phyloP scores from a whole-genome alignment of 2,113 vertebrate genomes.

The Phasianus colchicus region DNA sequence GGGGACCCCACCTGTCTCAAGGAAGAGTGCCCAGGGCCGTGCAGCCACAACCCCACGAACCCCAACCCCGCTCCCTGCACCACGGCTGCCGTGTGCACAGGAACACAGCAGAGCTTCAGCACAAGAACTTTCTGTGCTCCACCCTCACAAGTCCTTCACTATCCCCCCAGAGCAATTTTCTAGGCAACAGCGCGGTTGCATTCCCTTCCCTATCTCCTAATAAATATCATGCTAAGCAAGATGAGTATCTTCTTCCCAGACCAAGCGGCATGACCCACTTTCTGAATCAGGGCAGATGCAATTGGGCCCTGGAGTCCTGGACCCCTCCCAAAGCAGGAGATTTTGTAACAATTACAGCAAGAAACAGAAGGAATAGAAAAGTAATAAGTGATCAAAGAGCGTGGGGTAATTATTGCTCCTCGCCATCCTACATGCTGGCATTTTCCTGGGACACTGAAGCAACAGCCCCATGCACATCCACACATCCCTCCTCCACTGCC shows the following conservation, averaged over 20 bases:
- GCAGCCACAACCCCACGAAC: neutral
- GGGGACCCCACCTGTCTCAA: too few relatives aligned
- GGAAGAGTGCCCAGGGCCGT: neutral
- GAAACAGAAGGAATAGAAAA: slow-evolving; percentile 71
- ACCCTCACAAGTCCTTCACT: slow-evolving; percentile 66
- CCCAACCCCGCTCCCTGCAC: neutral
- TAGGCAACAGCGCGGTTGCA: slow-evolving; percentile 59
- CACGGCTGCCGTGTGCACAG: rapidly evolving
- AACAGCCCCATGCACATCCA: neutral
- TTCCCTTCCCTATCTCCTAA: slow-evolving; percentile 71
- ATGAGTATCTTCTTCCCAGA: slow-evolving; percentile 76
- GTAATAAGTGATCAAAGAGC: slow-evolving; percentile 72
- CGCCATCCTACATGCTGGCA: slow-evolving; percentile 22
- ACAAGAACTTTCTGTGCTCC: slow-evolving; percentile 13
- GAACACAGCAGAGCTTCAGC: neutral
- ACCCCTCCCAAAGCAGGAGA: slow-evolving; percentile 69
- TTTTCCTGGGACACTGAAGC: slow-evolving; percentile 43
- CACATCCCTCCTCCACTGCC: neutral
- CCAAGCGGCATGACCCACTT: slow-evolving; percentile 80
- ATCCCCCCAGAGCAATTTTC: slow-evolving; percentile 62
- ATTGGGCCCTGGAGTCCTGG: slow-evolving; percentile 62
- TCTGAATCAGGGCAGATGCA: slow-evolving; percentile 77
- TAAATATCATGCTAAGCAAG: slow-evolving; percentile 74
- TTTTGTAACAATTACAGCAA: slow-evolving; percentile 78
- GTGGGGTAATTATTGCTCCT: slow-evolving; percentile 38